These are phyloP conservation scores for Trachelus stipa DNA, from an alignment of 2,888 invertebrate genomes.

Conservation along the genomic window DNA sequence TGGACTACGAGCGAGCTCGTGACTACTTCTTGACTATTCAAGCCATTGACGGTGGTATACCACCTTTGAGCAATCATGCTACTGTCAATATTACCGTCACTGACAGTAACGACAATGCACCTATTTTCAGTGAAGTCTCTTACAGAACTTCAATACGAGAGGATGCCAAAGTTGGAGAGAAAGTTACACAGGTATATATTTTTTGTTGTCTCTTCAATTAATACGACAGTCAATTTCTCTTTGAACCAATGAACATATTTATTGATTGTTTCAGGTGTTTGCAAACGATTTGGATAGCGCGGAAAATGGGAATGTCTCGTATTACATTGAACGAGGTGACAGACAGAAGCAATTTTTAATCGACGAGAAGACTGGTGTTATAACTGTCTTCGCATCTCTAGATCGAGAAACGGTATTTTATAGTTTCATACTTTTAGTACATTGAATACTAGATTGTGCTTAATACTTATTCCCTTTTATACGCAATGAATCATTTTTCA, in stretches of 20 bases:
- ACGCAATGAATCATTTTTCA: conserved; percentile 24
- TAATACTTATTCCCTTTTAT: not conserved
- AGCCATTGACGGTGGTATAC: conserved; percentile 89
- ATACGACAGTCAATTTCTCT: conserved; percentile 2
- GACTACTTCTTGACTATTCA: conserved; percentile 90
- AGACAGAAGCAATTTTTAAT: conserved; percentile 81
- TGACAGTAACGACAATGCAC: conserved; percentile 91
- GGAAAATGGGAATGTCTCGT: conserved; percentile 82
- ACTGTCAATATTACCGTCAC: conserved; percentile 86
- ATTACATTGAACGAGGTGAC: conserved; percentile 83
- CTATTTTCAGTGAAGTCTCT: conserved; percentile 80
- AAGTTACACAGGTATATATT: conserved; percentile 76
- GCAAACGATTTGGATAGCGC: conserved; percentile 89
- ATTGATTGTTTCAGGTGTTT: conserved; percentile 68
- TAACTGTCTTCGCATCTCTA: conserved; percentile 79
- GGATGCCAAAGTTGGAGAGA: conserved; percentile 79
- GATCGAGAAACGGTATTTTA: conserved; percentile 81
- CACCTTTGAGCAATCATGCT: conserved; percentile 89
- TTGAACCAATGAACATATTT: not conserved
- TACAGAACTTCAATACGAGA: conserved; percentile 84
- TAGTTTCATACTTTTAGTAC: not conserved
- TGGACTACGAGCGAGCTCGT: conserved; percentile 89
- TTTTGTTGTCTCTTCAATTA: conserved; percentile 10
- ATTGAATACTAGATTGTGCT: not conserved
- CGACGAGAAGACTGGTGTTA: conserved; percentile 80